These are phyloP conservation scores for Micronycteris hirsuta DNA, from an alignment of 2,113 vertebrate genomes.

Conservation along the genomic window DNA sequence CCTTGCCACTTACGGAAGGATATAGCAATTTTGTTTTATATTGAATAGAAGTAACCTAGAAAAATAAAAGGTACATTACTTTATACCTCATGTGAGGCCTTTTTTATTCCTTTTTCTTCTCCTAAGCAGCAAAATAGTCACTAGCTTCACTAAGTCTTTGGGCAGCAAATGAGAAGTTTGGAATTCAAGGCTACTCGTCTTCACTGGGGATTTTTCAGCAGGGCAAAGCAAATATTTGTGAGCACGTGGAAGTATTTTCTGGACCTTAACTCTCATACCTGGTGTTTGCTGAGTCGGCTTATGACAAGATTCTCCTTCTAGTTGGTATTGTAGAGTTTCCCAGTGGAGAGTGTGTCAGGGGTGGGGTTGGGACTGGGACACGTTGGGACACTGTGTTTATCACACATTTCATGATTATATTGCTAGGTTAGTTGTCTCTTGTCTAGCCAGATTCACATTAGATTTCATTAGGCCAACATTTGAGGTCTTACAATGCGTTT, in stretches of 20 bases:
- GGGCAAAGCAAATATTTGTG: neutral
- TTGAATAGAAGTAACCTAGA: neutral
- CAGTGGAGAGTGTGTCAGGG: neutral
- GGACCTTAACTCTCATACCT: neutral
- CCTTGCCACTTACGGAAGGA: neutral
- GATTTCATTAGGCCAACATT: neutral
- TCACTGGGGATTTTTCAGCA: neutral
- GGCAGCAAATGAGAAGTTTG: neutral
- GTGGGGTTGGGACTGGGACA: neutral
- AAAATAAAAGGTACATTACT: neutral
- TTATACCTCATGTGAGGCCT: neutral
- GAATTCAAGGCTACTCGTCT: neutral
- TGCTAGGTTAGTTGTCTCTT: neutral
- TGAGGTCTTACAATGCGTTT: neutral
- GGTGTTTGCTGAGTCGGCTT: neutral
- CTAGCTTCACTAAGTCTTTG: neutral
- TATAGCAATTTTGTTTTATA: neutral
- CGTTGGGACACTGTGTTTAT: neutral
- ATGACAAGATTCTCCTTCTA: neutral
- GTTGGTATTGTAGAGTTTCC: neutral
- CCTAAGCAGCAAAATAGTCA: neutral
- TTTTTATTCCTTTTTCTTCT: neutral
- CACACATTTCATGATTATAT: neutral
- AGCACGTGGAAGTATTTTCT: neutral
- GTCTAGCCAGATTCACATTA: neutral